Evolutionary conservation across 2,113 vertebrate genomes (phyloP).

Genomic region (Nanorana parkeri): DNA sequence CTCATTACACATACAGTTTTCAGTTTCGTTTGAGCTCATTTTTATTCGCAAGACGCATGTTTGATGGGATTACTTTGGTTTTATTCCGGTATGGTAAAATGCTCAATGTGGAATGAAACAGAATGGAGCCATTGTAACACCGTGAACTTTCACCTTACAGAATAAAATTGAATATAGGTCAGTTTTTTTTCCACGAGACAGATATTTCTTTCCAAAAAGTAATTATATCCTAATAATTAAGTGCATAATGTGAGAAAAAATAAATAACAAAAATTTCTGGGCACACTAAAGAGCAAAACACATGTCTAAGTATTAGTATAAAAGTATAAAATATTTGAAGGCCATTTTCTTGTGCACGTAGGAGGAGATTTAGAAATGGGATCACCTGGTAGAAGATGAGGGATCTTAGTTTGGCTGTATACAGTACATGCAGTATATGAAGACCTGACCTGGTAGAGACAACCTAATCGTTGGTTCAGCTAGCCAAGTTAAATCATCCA

Average conservation of each 20-base stretch:
- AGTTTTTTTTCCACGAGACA: neutral
- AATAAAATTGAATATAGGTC: neutral
- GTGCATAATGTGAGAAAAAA: neutral
- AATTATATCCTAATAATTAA: too few relatives aligned
- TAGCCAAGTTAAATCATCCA: too few relatives aligned
- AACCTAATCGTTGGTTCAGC: too few relatives aligned
- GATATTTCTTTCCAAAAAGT: neutral
- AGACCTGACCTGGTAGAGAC: too few relatives aligned
- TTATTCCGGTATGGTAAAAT: conserved; percentile 14
- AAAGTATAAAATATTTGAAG: too few relatives aligned
- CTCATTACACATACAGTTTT: conserved; percentile 26
- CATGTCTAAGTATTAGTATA: too few relatives aligned
- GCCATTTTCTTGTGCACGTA: too few relatives aligned
- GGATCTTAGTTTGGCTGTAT: too few relatives aligned
- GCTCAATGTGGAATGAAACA: conserved; percentile 2
- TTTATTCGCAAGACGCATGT: conserved; percentile 2
- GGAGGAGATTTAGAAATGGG: too few relatives aligned
- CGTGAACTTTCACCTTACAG: neutral
- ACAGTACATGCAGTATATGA: too few relatives aligned
- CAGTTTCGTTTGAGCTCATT: neutral
- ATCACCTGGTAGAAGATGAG: too few relatives aligned
- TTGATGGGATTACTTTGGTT: conserved; percentile 14
- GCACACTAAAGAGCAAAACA: neutral
- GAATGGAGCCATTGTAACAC: conserved; percentile 5
- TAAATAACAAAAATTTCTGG: neutral